These are phyloP conservation scores for Pelochelys cantorii DNA, from an alignment of 2,797 vertebrate genomes.

Conservation along the genomic window DNA sequence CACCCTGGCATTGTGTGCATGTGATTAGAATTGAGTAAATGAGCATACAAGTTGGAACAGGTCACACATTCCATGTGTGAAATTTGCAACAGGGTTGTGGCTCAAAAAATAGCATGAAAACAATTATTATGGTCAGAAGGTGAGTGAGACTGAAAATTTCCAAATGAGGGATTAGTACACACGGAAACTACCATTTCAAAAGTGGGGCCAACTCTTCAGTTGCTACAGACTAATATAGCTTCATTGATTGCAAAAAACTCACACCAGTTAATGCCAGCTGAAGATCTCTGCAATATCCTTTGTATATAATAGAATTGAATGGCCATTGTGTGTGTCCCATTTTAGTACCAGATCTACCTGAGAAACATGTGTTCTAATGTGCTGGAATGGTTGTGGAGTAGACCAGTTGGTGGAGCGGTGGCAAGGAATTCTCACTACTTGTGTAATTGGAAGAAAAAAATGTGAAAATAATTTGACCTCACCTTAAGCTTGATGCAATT, in stretches of 20 bases:
- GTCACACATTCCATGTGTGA: background rate
- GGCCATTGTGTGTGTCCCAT: background rate
- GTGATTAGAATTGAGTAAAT: background rate
- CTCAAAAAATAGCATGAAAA: background rate
- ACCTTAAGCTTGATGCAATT: fast-evolving
- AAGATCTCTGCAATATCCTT: fast-evolving
- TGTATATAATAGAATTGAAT: background rate
- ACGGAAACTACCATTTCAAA: background rate
- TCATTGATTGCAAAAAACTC: background rate
- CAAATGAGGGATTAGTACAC: background rate
- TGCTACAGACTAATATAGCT: background rate
- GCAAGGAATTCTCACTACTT: background rate
- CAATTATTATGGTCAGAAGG: background rate
- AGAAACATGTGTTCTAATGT: background rate
- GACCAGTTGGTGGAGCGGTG: background rate
- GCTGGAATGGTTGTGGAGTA: background rate
- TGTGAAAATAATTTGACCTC: fast-evolving
- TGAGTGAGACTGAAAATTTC: background rate
- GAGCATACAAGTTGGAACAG: background rate
- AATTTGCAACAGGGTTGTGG: background rate
- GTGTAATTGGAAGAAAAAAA: background rate
- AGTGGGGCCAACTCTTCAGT: background rate
- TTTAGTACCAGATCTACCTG: background rate
- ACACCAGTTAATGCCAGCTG: background rate
- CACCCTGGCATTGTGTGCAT: background rate